Conservation (phyloP, 2,888 invertebrate species). For the Nasonia oneida region DNA sequence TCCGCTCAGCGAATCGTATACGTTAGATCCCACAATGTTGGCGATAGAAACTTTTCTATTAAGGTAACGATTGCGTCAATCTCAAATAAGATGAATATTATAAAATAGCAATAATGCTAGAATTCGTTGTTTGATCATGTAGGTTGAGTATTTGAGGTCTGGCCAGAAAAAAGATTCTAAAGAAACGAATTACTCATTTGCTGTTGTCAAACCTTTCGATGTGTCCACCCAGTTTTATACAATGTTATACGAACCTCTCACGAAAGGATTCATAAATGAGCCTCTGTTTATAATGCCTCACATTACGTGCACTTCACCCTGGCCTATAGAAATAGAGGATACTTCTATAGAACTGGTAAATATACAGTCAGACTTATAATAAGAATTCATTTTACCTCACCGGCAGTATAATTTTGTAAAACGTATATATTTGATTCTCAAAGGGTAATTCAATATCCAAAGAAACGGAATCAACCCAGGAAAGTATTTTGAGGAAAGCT, state of each 20-base stretch:
- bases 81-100: neutral
- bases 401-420: conserved; percentile 18
- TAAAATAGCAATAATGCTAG: neutral
- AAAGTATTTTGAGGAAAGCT: conserved; percentile 75
- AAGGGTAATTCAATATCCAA: conserved; percentile 74
- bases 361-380: conserved; percentile 46
- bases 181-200: conserved; percentile 82
- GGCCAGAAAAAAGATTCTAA: conserved; percentile 79
- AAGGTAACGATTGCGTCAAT: conserved; percentile 78
- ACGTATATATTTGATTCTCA: conserved; percentile 8
- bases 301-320: conserved; percentile 85
- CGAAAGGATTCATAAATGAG: conserved; percentile 85
- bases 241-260: conserved; percentile 83
- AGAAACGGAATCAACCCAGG: conserved; percentile 66
- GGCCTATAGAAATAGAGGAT: conserved; percentile 85
- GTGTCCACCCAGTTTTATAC: conserved; percentile 84
- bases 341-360: conserved; percentile 84
- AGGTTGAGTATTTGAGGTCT: conserved; percentile 75
- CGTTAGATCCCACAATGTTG: conserved; percentile 83
- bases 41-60: conserved; percentile 82
- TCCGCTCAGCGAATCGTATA: conserved; percentile 83
- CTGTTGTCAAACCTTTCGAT: conserved; percentile 87
- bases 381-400: conserved; percentile 44
- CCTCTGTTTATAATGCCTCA: conserved; percentile 86
- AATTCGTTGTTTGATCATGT: conserved; percentile 53